A percentile compares a stretch with the other conserved stretches of the same genome.
Conservation (phyloP, 2,888 invertebrate genomes). For the Cheilosia vernalis region DNA sequence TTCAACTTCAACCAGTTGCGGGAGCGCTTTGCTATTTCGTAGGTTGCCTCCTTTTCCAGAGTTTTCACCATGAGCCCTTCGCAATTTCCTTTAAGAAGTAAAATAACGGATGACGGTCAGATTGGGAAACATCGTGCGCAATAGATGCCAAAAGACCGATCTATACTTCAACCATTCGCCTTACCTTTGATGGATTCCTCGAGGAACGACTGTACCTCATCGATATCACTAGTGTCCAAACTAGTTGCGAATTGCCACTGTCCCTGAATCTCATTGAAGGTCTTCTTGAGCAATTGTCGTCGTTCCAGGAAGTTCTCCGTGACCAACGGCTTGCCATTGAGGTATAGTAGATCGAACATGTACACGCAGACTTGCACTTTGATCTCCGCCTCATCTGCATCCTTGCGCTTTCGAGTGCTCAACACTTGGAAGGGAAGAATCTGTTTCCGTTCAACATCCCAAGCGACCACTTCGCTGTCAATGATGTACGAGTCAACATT, state of each 20-base stretch:
- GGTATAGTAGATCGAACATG: conserved; percentile 96
- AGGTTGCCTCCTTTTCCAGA: conserved; percentile 92
- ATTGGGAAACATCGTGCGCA: too few species aligned
- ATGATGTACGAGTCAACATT: conserved; percentile 92
- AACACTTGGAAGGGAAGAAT: conserved; percentile 98
- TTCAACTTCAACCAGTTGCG: conserved; percentile 98
- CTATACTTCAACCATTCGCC: too few species aligned
- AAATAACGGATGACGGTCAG: not conserved
- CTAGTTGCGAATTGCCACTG: conserved; percentile 94
- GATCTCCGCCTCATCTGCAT: conserved; percentile 84
- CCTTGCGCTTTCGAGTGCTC: conserved; percentile 97
- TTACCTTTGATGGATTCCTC: conserved; percentile 95
- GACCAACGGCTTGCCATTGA: conserved; percentile 94
- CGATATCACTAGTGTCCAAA: conserved; percentile 92
- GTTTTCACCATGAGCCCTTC: conserved; percentile 99
- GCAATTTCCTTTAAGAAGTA: conserved; percentile 88
- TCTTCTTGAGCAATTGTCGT: conserved; percentile 88
- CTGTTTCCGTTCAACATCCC: conserved; percentile 93
- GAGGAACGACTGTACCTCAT: conserved; percentile 96
- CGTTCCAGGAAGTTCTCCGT: conserved; percentile 89
- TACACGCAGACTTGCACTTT: conserved; percentile 95
- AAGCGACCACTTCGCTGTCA: conserved; percentile 99
- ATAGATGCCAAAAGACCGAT: too few species aligned
- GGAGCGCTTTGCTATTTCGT: conserved; percentile 98
- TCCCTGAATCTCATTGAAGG: conserved; percentile 90